Evolutionary conservation across 2,888 invertebrate genomes (phyloP).

Genomic region (Xestia xanthographa): DNA sequence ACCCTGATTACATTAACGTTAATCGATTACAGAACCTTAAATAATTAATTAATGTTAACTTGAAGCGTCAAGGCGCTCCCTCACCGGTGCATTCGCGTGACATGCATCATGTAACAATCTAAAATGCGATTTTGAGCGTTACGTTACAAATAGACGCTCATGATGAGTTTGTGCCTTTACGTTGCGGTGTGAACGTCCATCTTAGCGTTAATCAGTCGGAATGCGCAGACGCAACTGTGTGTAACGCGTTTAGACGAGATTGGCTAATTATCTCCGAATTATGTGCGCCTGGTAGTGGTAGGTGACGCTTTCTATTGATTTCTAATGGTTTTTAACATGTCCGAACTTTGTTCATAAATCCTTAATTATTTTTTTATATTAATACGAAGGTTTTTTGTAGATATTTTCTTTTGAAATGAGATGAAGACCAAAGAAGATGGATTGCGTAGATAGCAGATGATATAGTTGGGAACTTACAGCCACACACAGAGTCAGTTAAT

Average conservation of each 20-base stretch:
- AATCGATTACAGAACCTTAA: constrained; percentile 6
- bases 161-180: background rate
- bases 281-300: constrained; percentile 60
- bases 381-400: background rate
- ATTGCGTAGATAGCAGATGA: background rate
- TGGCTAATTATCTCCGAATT: constrained; percentile 77
- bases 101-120: background rate
- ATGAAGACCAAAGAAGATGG: background rate
- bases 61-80: background rate
- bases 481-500: too few relatives aligned
- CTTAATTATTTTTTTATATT: constrained; percentile 20
- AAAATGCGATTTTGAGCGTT: background rate
- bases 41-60: constrained; percentile 9
- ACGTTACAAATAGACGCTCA: background rate
- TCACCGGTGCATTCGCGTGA: background rate
- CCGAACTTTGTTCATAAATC: constrained; percentile 27
- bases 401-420: background rate
- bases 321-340: constrained; percentile 62
- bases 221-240: constrained; percentile 66
- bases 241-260: constrained; percentile 73
- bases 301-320: constrained; percentile 72
- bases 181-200: constrained; percentile 47
- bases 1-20: constrained; percentile 22
- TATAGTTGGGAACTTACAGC: background rate
- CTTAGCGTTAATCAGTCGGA: constrained; percentile 69